Conservation (phyloP, 2,888 invertebrate species). For the Latheticus oryzae region DNA sequence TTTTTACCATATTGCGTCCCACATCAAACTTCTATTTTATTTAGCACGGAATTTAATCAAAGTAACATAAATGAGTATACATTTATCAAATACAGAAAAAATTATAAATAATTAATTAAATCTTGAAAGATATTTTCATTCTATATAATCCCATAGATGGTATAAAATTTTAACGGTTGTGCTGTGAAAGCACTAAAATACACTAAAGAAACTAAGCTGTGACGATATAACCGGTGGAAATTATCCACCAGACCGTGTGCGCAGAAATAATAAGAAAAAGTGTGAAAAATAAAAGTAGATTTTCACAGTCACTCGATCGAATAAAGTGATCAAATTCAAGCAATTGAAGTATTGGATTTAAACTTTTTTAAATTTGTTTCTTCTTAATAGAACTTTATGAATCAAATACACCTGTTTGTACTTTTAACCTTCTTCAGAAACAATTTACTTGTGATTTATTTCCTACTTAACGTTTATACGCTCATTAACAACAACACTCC, state of each 20-base stretch:
- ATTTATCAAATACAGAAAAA: constrained; percentile 2
- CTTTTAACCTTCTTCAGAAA: constrained; percentile 5
- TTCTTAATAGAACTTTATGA: too few species aligned
- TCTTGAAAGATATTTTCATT: constrained; percentile 10
- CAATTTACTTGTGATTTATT: constrained; percentile 10
- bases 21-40: constrained; percentile 18
- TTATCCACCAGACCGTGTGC: constrained; percentile 17
- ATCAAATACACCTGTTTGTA: constrained; percentile 23
- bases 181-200: constrained; percentile 5
- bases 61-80: too few species aligned
- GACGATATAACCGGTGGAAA: constrained; percentile 4
- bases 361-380: too few species aligned
- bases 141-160: neutral
- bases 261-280: constrained; percentile 19
- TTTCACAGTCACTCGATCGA: neutral
- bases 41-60: constrained; percentile 24
- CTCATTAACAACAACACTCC: constrained; percentile 3
- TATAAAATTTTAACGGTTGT: constrained; percentile 17
- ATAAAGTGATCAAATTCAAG: constrained; percentile 7
- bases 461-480: constrained; percentile 7
- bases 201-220: neutral
- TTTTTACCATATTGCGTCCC: constrained; percentile 30
- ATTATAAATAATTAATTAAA: constrained; percentile 8
- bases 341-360: too few species aligned
- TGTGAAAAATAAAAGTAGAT: constrained; percentile 4